A percentile compares a stretch with the other conserved stretches of the same genome.
These are phyloP conservation scores for Drosophila neocordata DNA, from an alignment of 1,140 invertebrate species.

Conservation along the genomic window DNA sequence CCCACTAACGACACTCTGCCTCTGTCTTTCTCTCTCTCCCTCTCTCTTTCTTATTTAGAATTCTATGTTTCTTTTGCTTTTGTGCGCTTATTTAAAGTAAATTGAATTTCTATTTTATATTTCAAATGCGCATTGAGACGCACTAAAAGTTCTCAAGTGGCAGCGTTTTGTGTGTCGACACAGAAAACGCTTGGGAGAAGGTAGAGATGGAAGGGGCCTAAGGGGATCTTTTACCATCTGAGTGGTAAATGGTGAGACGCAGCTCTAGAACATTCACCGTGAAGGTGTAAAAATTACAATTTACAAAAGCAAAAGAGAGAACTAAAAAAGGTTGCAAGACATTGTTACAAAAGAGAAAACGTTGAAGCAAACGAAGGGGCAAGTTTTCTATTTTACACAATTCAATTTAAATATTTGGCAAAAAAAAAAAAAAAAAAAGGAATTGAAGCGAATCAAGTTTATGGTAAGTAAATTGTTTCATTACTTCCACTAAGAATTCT, in stretches of 20 bases:
- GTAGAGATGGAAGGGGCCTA: neutral
- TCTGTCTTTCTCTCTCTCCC: constrained; percentile 26
- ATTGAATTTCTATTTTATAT: constrained; percentile 81
- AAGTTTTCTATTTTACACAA: constrained; percentile 12
- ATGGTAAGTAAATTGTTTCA: neutral
- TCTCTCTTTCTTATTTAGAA: constrained; percentile 20
- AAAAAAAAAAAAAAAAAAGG: neutral
- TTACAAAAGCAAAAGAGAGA: constrained; percentile 39
- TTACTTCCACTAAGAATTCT: neutral
- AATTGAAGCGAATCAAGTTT: neutral
- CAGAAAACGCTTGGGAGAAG: neutral
- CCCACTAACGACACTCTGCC: constrained; percentile 19
- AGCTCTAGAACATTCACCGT: constrained; percentile 44
- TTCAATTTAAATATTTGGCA: constrained; percentile 4
- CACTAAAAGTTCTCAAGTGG: constrained; percentile 78
- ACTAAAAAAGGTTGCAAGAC: neutral
- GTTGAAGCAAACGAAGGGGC: neutral
- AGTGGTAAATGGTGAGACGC: neutral
- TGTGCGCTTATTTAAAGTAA: constrained; percentile 75
- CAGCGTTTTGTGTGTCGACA: constrained; percentile 42
- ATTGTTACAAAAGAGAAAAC: neutral
- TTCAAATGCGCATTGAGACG: constrained; percentile 80
- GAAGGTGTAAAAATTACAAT: constrained; percentile 77
- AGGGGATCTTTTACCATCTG: neutral
- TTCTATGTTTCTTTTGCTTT: constrained; percentile 40